Conservation (phyloP, 2,888 invertebrate species). For the Euclidia mi region DNA sequence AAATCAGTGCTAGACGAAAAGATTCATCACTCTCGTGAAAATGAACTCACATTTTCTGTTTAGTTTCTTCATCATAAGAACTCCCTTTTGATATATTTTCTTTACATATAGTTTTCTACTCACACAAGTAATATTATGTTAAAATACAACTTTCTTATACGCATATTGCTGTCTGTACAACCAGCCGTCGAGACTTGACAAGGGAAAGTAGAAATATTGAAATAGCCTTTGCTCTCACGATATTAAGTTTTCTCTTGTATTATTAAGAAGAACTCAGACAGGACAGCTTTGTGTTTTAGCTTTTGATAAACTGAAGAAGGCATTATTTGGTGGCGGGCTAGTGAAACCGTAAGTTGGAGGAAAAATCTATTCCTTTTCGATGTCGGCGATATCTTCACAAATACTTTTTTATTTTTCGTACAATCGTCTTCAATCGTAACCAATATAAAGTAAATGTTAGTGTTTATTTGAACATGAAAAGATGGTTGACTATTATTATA, state of each 20-base stretch:
- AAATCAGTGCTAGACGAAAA: no score
- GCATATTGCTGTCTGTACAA: constrained; percentile 16
- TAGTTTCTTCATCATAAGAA: neutral
- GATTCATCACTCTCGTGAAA: neutral
- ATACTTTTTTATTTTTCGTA: no score
- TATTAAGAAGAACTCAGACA: constrained; percentile 3
- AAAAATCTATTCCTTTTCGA: no score
- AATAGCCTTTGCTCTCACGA: constrained; percentile 16
- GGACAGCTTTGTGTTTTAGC: neutral
- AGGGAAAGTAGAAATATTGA: constrained; percentile 21
- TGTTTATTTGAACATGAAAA: no score
- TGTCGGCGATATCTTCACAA: no score
- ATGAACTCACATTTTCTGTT: neutral
- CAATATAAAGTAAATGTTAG: no score
- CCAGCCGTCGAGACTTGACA: constrained; percentile 19
- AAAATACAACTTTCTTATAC: constrained; percentile 1
- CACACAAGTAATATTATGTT: constrained; percentile 10
- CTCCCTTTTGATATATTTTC: neutral
- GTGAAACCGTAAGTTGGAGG: no score
- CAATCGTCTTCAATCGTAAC: no score
- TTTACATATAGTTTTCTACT: constrained; percentile 5
- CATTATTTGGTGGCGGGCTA: neutral
- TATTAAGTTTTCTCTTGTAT: constrained; percentile 17
- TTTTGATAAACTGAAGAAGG: neutral
- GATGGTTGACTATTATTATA: no score